Evolutionary conservation across 2,888 invertebrate genomes (phyloP).

Genomic region (Zygaena filipendulae): DNA sequence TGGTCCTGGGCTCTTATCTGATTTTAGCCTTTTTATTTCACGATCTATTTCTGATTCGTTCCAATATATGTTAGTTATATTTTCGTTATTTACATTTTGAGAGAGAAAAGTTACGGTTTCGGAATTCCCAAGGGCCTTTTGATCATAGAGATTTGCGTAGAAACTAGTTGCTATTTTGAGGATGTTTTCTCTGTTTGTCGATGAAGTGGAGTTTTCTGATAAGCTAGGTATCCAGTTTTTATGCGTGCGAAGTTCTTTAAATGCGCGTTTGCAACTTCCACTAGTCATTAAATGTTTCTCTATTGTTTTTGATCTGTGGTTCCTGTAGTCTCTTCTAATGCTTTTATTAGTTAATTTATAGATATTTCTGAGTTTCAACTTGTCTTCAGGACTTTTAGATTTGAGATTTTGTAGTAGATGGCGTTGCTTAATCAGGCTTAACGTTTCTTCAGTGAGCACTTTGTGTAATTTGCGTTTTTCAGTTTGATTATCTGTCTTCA

Average conservation of each 20-base stretch:
- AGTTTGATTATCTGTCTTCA: not conserved
- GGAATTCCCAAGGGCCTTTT: no score
- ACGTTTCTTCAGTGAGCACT: not conserved
- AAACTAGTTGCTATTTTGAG: conserved; percentile 13
- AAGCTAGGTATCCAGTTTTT: conserved; percentile 13
- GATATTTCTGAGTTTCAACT: not conserved
- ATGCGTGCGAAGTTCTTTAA: conserved; percentile 13
- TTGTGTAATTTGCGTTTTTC: not conserved
- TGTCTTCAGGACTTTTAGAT: not conserved
- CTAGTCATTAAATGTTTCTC: conserved; percentile 8
- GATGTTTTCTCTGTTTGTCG: conserved; percentile 10
- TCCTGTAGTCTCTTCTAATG: conserved; percentile 13
- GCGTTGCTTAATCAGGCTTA: not conserved
- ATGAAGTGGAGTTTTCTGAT: conserved; percentile 1
- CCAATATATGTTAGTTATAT: not conserved
- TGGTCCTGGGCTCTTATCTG: not conserved
- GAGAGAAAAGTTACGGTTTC: not conserved
- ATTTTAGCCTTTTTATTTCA: not conserved
- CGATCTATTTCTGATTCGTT: not conserved
- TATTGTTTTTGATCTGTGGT: conserved; percentile 8
- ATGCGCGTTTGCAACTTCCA: conserved; percentile 13
- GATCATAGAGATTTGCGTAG: conserved; percentile 12
- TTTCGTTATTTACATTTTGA: not conserved
- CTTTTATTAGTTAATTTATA: conserved; percentile 15
- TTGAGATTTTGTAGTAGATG: not conserved